Evolutionary conservation across 2,113 vertebrate species (phyloP).

Genomic region (Propithecus coquereli): DNA sequence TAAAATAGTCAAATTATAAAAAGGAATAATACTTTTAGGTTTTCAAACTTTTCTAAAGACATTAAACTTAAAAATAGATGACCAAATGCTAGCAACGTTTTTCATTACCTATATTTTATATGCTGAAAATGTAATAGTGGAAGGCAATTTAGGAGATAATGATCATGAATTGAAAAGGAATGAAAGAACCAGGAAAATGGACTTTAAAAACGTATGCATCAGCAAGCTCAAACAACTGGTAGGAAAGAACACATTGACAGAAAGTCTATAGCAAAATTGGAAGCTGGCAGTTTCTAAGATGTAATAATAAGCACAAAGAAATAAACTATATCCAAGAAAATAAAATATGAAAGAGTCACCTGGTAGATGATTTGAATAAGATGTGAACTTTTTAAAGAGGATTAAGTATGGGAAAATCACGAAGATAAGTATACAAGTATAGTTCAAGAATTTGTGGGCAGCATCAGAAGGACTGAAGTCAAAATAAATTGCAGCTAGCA

Average conservation of each 20-base stretch:
- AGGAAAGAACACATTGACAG: conserved; percentile 55
- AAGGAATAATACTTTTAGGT: not conserved
- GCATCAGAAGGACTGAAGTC: not conserved
- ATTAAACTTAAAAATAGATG: conserved; percentile 59
- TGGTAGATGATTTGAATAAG: conserved; percentile 36
- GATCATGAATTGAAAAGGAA: conserved; percentile 57
- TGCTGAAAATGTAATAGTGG: conserved; percentile 65
- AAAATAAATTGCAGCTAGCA: conserved; percentile 28
- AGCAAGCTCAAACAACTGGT: conserved; percentile 59
- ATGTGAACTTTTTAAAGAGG: not conserved
- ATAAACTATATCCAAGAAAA: conserved; percentile 61
- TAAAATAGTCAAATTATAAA: conserved; percentile 15
- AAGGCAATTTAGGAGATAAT: conserved; percentile 77
- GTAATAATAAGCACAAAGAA: conserved; percentile 50
- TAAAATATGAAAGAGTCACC: conserved; percentile 51
- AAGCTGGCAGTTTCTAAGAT: conserved; percentile 42
- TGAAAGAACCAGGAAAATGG: conserved; percentile 67
- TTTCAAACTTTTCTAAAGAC: conserved; percentile 56
- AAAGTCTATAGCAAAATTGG: conserved; percentile 59
- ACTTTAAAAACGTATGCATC: conserved; percentile 65
- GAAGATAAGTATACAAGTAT: not conserved
- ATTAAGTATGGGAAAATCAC: conserved; percentile 27
- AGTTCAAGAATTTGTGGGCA: not conserved
- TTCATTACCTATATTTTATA: conserved; percentile 70
- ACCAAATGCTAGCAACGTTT: conserved; percentile 39